Conservation (phyloP, 2,113 vertebrate species). For the Pyxicephalus adspersus region DNA sequence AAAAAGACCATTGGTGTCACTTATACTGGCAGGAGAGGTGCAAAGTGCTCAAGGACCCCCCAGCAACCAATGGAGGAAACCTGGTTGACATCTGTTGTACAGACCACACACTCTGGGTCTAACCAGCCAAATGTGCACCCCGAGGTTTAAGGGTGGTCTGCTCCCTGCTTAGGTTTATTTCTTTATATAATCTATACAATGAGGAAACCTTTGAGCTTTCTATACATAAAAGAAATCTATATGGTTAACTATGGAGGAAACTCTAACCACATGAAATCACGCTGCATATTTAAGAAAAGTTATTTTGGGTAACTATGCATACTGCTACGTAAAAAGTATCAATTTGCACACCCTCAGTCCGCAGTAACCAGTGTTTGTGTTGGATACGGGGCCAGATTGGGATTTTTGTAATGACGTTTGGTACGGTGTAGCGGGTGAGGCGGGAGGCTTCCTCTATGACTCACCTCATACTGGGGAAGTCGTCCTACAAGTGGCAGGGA, state of each 20-base stretch:
- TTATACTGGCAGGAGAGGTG: too few relatives aligned
- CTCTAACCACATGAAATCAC: not conserved
- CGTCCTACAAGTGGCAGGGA: not conserved
- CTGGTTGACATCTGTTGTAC: too few relatives aligned
- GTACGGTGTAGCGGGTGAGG: not conserved
- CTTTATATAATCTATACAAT: too few relatives aligned
- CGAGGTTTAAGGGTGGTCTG: too few relatives aligned
- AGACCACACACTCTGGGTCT: too few relatives aligned
- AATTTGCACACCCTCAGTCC: not conserved
- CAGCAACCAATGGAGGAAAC: too few relatives aligned
- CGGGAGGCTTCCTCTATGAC: conserved; percentile 29
- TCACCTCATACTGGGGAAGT: not conserved
- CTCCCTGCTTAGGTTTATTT: too few relatives aligned
- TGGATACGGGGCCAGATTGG: conserved; percentile 9
- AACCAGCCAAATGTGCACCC: too few relatives aligned
- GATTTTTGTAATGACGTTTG: not conserved
- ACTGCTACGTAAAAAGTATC: too few relatives aligned
- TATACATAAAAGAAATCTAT: not conserved
- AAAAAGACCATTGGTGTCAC: too few relatives aligned
- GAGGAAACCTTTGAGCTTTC: not conserved
- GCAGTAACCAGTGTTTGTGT: conserved; percentile 34
- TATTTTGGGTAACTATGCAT: not conserved
- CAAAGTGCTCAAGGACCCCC: too few relatives aligned
- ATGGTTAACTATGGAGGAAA: not conserved
- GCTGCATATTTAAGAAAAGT: too few relatives aligned